Conservation (phyloP, 2,888 invertebrate species). For the Biston stratarius region DNA sequence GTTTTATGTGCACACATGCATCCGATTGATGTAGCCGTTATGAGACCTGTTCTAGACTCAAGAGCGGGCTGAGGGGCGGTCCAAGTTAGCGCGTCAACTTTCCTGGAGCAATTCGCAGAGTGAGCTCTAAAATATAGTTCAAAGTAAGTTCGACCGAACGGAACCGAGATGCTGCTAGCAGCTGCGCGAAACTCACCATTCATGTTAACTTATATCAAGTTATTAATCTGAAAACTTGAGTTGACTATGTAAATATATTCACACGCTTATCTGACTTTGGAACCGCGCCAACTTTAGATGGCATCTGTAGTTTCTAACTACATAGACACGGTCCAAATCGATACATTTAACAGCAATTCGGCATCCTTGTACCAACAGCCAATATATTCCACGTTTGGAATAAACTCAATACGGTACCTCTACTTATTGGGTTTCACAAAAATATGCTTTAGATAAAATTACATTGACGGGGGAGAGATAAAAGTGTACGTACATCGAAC, state of each 20-base stretch:
- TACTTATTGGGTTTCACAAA: constrained; percentile 5
- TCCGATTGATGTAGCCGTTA: constrained; percentile 58
- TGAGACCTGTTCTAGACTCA: constrained; percentile 61
- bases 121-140: constrained; percentile 74
- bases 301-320: constrained; percentile 38
- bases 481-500: too few species aligned
- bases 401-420: too few species aligned
- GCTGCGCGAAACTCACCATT: constrained; percentile 54
- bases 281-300: constrained; percentile 38
- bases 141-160: constrained; percentile 63
- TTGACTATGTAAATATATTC: constrained; percentile 43
- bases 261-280: constrained; percentile 42
- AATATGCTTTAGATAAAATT: constrained; percentile 11
- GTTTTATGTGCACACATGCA: constrained; percentile 61
- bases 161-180: constrained; percentile 56
- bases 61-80: constrained; percentile 43
- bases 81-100: constrained; percentile 62
- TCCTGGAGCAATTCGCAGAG: constrained; percentile 63
- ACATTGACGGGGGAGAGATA: background rate
- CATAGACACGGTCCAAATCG: constrained; percentile 33
- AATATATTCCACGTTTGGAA: constrained; percentile 8
- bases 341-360: constrained; percentile 32
- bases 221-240: constrained; percentile 53
- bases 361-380: background rate
- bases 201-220: constrained; percentile 50